phyloP scores from a whole-genome alignment of 2,888 invertebrate species.

The Macrostomum cliftonense region DNA sequence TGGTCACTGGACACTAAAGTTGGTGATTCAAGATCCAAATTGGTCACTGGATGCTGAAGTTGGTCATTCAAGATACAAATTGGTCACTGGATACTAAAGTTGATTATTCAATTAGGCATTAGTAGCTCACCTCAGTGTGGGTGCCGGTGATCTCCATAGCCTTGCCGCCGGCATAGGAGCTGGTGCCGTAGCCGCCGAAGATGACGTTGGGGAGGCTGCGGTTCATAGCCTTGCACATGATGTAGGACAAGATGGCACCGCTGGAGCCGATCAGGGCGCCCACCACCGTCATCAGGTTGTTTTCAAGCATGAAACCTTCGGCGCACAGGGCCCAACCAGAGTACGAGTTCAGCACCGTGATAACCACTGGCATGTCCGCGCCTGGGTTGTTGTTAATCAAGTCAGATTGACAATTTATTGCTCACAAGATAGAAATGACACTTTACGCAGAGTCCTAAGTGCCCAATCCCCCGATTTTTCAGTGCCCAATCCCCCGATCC shows the following conservation, averaged over 20 bases:
- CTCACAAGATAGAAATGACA: no score
- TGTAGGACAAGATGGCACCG: slow-evolving; percentile 74
- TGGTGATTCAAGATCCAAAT: no score
- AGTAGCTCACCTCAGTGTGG: slow-evolving; percentile 4
- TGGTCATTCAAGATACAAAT: no score
- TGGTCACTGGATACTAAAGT: no score
- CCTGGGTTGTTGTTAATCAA: slow-evolving; percentile 40
- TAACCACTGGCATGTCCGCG: slow-evolving; percentile 80
- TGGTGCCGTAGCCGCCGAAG: slow-evolving; percentile 65
- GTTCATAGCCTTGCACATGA: slow-evolving; percentile 67
- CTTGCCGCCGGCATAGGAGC: slow-evolving; percentile 52
- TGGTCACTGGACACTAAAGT: no score
- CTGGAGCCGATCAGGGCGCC: slow-evolving; percentile 74
- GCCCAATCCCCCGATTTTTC: no score
- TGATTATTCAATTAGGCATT: no score
- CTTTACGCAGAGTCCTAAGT: no score
- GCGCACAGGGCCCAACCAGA: slow-evolving; percentile 82
- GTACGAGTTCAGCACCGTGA: slow-evolving; percentile 74
- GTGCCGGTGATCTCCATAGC: slow-evolving; percentile 55
- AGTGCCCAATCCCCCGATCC: no score
- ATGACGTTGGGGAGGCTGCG: slow-evolving; percentile 69
- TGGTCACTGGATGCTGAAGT: no score
- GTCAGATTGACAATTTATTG: no score
- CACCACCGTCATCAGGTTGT: slow-evolving; percentile 72
- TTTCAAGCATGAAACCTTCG: slow-evolving; percentile 79